Evolutionary conservation across 1,140 invertebrate species (phyloP).

Genomic region (Ooceraea biroi): DNA sequence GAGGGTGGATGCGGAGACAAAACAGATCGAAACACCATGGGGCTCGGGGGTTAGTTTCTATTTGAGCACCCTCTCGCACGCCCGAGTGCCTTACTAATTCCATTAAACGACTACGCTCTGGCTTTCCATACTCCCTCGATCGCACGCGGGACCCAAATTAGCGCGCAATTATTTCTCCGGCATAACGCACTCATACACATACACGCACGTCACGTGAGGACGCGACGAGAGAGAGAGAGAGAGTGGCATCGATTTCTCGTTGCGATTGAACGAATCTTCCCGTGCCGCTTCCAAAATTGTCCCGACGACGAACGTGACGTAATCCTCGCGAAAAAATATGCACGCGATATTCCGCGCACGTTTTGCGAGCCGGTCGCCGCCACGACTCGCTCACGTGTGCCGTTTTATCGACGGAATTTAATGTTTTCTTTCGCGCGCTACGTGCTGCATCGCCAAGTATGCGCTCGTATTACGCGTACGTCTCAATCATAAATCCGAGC

Average conservation of each 20-base stretch:
- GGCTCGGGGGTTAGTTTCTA: slow-evolving; percentile 64
- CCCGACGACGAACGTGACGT: neutral
- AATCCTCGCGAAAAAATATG: neutral
- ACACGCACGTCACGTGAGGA: too few species aligned
- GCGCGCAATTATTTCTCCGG: slow-evolving; percentile 68
- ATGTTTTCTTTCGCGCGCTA: slow-evolving; percentile 12
- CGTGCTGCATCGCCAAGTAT: slow-evolving; percentile 6
- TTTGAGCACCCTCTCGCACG: slow-evolving; percentile 64
- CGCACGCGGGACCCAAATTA: slow-evolving; percentile 70
- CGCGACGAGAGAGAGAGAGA: too few species aligned
- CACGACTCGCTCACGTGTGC: slow-evolving; percentile 2
- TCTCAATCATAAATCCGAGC: slow-evolving; percentile 5
- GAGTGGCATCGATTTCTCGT: neutral
- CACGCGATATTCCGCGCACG: slow-evolving; percentile 24
- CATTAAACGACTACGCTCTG: slow-evolving; percentile 68
- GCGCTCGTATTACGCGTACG: neutral
- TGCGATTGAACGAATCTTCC: neutral
- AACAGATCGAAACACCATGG: slow-evolving; percentile 72
- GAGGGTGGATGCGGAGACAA: slow-evolving; percentile 66
- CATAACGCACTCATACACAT: neutral
- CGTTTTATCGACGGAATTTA: slow-evolving; percentile 37
- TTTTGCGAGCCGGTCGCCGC: slow-evolving; percentile 10
- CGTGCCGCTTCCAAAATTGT: neutral
- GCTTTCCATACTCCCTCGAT: slow-evolving; percentile 43
- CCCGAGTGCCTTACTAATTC: slow-evolving; percentile 72